Percentiles rank a stretch among this genome's conserved stretches.
phyloP scores from a whole-genome alignment of 2,113 vertebrate genomes.

The Procapra przewalskii region DNA sequence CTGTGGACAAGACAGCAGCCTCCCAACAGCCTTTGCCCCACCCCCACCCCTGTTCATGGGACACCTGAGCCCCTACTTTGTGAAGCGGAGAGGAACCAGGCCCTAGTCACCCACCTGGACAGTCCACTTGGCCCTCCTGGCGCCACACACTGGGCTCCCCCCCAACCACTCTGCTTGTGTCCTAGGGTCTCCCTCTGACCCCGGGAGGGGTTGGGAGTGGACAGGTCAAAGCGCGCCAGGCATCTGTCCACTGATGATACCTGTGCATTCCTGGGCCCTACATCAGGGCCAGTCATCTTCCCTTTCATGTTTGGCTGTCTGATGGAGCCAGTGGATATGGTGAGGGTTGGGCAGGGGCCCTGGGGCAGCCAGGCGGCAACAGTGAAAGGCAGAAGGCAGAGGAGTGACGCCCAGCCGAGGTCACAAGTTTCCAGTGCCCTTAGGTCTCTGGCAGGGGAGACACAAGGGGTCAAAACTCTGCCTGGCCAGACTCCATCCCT shows the following conservation, averaged over 20 bases:
- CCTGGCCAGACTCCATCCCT: background rate
- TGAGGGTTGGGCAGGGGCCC: background rate
- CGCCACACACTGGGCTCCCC: background rate
- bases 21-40: background rate
- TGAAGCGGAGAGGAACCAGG: background rate
- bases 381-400: background rate
- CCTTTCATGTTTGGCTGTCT: constrained; percentile 21
- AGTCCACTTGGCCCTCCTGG: background rate
- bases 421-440: background rate
- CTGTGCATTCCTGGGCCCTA: constrained; percentile 26
- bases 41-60: too few species aligned
- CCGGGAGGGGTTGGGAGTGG: background rate
- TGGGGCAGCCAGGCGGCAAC: background rate
- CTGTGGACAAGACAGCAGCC: background rate
- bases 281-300: background rate
- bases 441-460: background rate
- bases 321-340: background rate
- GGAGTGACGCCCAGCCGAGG: background rate
- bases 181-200: background rate
- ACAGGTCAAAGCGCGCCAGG: background rate
- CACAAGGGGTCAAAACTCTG: background rate
- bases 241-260: background rate
- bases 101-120: background rate
- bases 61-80: background rate
- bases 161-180: background rate